Evolutionary conservation across 2,797 vertebrate genomes (phyloP).

Genomic region (Limosa lapponica): DNA sequence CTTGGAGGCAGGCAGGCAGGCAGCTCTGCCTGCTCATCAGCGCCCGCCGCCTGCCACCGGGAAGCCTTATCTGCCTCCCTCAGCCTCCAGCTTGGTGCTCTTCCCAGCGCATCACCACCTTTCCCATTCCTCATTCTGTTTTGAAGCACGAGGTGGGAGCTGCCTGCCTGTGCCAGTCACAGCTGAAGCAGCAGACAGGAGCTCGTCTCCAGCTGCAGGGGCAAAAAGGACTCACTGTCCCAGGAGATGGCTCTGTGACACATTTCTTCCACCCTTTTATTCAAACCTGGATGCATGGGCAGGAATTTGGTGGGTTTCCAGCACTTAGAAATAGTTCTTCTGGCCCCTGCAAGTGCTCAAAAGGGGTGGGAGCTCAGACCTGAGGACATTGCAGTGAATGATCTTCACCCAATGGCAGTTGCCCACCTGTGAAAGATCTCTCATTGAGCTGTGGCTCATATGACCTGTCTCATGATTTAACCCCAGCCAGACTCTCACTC

Average conservation of each 20-base stretch:
- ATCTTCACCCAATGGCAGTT: fast-evolving
- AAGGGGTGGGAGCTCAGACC: not conserved
- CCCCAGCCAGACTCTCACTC: not conserved
- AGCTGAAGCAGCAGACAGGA: not conserved
- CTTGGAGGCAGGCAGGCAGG: not conserved
- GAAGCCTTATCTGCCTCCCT: not conserved
- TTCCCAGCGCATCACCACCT: not conserved
- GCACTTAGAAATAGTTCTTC: not conserved
- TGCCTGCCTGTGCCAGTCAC: not conserved
- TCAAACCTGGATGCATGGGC: not conserved
- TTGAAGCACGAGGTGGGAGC: not conserved
- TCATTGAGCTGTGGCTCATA: not conserved
- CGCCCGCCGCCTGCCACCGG: fast-evolving
- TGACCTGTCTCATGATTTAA: not conserved
- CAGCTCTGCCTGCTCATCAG: not conserved
- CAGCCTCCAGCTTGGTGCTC: not conserved
- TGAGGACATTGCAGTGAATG: not conserved
- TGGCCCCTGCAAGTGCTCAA: not conserved
- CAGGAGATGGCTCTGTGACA: not conserved
- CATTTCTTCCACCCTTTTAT: not conserved
- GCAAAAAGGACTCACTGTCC: not conserved
- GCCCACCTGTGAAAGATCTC: not conserved
- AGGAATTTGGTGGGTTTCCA: not conserved
- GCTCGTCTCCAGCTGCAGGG: not conserved
- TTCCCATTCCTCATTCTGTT: not conserved